Evolutionary conservation across 2,888 invertebrate species (phyloP).

Genomic region (Athalia rosae): DNA sequence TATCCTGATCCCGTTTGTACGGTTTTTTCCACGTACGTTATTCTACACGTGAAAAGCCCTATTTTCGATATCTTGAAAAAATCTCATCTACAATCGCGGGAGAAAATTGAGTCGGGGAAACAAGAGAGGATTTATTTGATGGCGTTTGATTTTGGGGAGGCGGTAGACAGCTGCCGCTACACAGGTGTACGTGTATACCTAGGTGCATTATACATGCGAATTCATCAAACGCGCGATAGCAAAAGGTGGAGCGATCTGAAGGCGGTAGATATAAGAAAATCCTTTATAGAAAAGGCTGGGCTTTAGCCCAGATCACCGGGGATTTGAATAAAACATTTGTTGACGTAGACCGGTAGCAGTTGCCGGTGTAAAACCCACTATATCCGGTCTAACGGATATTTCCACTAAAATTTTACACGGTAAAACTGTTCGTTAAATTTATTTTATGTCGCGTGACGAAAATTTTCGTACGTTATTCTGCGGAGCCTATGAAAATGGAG

Average conservation of each 20-base stretch:
- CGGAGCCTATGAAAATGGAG: no score
- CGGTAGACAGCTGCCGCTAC: no score
- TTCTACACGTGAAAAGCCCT: no score
- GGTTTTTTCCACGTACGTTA: no score
- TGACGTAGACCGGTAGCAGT: slow-evolving; percentile 17
- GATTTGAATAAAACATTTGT: slow-evolving; percentile 41
- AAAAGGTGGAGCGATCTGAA: not conserved
- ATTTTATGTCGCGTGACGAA: not conserved
- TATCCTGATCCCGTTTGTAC: not conserved
- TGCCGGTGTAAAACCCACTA: not conserved
- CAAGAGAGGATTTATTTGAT: slow-evolving; percentile 5
- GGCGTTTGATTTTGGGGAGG: slow-evolving; percentile 10
- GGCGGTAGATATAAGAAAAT: not conserved
- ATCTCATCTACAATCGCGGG: no score
- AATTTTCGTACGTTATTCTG: no score
- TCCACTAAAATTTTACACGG: not conserved
- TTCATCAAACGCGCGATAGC: slow-evolving; percentile 17
- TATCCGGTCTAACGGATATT: slow-evolving; percentile 15
- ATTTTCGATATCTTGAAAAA: no score
- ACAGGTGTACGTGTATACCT: no score
- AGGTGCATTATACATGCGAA: slow-evolving; percentile 37
- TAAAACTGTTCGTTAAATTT: not conserved
- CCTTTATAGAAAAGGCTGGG: not conserved
- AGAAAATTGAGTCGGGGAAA: not conserved
- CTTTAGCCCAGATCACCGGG: not conserved